Evolutionary conservation across 2,888 invertebrate species (phyloP).

Genomic region (Uropetala carovei): DNA sequence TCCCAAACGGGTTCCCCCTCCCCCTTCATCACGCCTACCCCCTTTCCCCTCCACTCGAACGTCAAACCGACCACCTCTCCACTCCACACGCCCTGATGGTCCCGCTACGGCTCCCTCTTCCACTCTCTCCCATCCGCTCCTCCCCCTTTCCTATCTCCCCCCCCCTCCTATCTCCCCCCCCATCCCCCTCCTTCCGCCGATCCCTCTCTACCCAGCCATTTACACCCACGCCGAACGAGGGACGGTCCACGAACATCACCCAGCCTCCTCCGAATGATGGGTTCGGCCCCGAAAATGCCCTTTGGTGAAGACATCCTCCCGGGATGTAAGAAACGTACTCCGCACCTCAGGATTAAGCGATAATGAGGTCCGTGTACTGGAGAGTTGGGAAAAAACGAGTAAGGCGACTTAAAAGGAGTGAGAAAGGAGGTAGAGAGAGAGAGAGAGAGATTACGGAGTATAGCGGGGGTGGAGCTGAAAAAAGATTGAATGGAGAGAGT

Average conservation of each 20-base stretch:
- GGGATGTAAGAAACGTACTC: background rate
- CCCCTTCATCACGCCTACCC: background rate
- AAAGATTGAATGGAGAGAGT: background rate
- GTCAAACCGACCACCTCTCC: conserved; percentile 30
- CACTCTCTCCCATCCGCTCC: background rate
- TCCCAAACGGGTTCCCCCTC: conserved; percentile 22
- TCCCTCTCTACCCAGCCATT: conserved; percentile 52
- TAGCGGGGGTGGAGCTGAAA: background rate
- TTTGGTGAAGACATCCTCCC: background rate
- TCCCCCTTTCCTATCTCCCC: background rate
- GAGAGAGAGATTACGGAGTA: background rate
- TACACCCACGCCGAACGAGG: conserved; percentile 46
- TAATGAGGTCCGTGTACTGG: conserved; percentile 35
- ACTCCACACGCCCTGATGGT: conserved; percentile 5
- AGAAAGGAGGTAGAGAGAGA: background rate
- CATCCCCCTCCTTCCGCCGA: background rate
- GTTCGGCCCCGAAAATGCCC: background rate
- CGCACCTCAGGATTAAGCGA: conserved; percentile 29
- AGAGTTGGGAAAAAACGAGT: background rate
- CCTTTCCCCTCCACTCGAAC: conserved; percentile 3
- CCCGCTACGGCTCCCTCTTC: background rate
- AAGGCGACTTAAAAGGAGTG: background rate
- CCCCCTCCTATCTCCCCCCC: background rate
- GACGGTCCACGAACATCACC: conserved; percentile 48
- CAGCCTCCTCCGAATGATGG: conserved; percentile 10